phyloP scores from a whole-genome alignment of 1,140 invertebrate species.

The Homarus americanus region DNA sequence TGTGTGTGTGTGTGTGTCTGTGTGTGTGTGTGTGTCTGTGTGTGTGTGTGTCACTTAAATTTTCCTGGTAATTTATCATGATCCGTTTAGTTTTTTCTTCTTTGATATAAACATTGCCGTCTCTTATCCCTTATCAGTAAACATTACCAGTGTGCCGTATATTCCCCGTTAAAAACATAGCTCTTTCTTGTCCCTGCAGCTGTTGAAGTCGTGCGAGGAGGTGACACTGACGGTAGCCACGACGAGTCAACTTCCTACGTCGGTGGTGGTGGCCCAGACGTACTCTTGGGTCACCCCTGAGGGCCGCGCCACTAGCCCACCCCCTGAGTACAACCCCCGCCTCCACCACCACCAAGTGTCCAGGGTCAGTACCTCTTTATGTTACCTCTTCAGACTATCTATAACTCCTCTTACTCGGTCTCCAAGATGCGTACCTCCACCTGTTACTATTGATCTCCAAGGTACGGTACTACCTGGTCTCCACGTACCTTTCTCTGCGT shows the following conservation, averaged over 20 bases:
- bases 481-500: too few species aligned
- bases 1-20: too few species aligned
- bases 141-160: neutral
- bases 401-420: too few species aligned
- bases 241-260: constrained; percentile 79
- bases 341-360: constrained; percentile 78
- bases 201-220: constrained; percentile 91
- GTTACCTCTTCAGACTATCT: too few species aligned
- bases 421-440: too few species aligned
- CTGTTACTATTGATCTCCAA: too few species aligned
- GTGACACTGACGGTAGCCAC: constrained; percentile 90
- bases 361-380: constrained; percentile 76
- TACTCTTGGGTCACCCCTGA: constrained; percentile 96
- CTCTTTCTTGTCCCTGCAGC: constrained; percentile 80
- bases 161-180: neutral
- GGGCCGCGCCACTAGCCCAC: constrained; percentile 91
- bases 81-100: neutral
- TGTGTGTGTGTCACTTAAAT: too few species aligned
- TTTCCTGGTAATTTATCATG: too few species aligned
- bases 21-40: too few species aligned
- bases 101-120: neutral
- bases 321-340: constrained; percentile 81
- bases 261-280: constrained; percentile 85
- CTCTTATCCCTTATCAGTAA: neutral
- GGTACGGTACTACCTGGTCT: too few species aligned